phyloP scores from a whole-genome alignment of 2,113 vertebrate genomes.

The Silurus asotus region DNA sequence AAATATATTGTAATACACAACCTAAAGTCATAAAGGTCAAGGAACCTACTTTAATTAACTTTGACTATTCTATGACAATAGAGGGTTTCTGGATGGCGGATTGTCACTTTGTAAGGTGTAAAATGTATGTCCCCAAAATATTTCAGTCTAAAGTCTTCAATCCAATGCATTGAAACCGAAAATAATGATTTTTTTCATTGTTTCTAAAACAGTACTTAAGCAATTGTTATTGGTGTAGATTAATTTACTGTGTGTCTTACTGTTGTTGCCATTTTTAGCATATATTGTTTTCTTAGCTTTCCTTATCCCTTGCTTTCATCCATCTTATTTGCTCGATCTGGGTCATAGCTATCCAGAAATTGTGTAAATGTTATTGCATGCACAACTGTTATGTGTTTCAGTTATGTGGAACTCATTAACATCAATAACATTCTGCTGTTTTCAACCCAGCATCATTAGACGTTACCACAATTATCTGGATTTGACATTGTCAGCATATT shows the following conservation, averaged over 20 bases:
- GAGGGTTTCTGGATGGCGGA: not conserved
- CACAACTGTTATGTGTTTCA: not conserved
- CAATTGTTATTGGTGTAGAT: not conserved
- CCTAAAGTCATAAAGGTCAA: not conserved
- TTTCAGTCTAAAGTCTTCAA: not conserved
- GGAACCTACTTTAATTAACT: not conserved
- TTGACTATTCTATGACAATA: not conserved
- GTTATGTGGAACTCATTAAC: not conserved
- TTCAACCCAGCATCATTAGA: not conserved
- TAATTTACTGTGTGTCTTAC: not conserved
- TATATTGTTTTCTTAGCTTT: not conserved
- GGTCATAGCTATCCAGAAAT: not conserved
- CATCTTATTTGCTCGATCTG: not conserved
- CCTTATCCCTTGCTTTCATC: not conserved
- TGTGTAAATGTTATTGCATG: not conserved
- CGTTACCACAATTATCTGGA: not conserved
- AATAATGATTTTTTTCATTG: not conserved
- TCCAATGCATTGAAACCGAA: not conserved
- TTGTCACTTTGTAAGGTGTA: not conserved
- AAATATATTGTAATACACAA: constrained; percentile 6
- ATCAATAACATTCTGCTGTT: not conserved
- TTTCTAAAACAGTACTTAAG: not conserved
- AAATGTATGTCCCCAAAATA: not conserved
- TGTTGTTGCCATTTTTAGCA: not conserved
- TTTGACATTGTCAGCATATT: not conserved